phyloP scores from a whole-genome alignment of 2,113 vertebrate species.

The Orthonyx spaldingii region DNA sequence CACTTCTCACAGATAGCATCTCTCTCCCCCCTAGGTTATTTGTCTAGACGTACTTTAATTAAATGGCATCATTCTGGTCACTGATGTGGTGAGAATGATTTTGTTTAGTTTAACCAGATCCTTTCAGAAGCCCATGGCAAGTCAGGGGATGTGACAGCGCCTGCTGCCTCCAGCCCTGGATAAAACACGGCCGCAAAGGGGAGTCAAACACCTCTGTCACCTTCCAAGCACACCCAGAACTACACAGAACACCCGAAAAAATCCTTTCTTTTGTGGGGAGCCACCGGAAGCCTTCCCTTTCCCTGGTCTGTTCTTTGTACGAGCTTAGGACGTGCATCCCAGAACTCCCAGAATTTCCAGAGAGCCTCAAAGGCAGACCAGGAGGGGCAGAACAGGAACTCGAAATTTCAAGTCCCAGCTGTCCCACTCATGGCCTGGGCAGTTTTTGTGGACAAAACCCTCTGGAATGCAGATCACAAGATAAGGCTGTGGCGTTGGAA shows the following conservation, averaged over 20 bases:
- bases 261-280: not conserved
- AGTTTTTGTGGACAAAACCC: not conserved
- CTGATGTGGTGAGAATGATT: conserved; percentile 6
- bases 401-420: not conserved
- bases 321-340: not conserved
- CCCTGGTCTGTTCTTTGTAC: too few relatives aligned
- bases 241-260: not conserved
- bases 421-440: not conserved
- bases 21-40: conserved; percentile 2
- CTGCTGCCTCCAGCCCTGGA: not conserved
- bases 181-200: not conserved
- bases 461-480: not conserved
- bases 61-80: not conserved
- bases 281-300: not conserved
- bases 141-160: accelerated
- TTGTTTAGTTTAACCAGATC: not conserved
- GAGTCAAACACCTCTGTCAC: not conserved
- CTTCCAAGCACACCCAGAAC: not conserved
- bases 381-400: not conserved
- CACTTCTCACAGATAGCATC: not conserved
- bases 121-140: not conserved
- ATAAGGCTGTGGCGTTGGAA: not conserved
- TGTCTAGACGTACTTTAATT: conserved; percentile 53
- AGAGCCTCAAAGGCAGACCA: not conserved
- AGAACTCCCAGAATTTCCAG: not conserved